These are phyloP conservation scores for Andricus curvator DNA, from an alignment of 2,888 invertebrate genomes.

Conservation along the genomic window DNA sequence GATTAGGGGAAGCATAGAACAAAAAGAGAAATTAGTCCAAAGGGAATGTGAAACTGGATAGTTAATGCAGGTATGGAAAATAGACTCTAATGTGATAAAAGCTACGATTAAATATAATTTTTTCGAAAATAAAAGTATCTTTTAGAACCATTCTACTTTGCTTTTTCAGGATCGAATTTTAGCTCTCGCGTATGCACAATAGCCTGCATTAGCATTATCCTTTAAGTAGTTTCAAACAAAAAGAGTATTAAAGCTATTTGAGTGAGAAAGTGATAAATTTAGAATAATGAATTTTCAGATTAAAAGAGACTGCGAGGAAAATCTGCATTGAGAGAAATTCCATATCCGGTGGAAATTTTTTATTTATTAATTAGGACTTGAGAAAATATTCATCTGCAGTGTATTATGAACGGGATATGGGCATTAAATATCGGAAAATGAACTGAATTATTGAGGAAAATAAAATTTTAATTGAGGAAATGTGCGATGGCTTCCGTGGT, in stretches of 20 bases:
- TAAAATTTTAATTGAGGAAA: too few species aligned
- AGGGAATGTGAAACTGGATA: conserved; percentile 40
- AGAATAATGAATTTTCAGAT: too few species aligned
- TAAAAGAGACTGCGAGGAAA: too few species aligned
- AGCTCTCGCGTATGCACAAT: not conserved
- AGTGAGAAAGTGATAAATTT: not conserved
- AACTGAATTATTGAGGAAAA: too few species aligned
- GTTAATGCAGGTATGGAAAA: not conserved
- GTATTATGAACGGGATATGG: too few species aligned
- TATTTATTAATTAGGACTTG: too few species aligned
- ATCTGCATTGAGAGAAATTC: too few species aligned
- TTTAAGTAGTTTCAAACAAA: conserved; percentile 9
- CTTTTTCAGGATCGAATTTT: not conserved
- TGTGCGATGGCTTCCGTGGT: too few species aligned
- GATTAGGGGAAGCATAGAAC: conserved; percentile 23
- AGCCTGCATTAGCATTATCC: not conserved
- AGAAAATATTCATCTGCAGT: too few species aligned
- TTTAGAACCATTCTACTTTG: not conserved
- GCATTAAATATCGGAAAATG: too few species aligned
- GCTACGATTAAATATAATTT: not conserved
- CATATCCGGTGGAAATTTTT: too few species aligned
- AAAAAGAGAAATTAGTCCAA: conserved; percentile 46
- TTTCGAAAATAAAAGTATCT: too few species aligned
- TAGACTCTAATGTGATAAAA: not conserved
- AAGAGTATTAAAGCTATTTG: conserved; percentile 1